These are phyloP conservation scores for Scylla paramamosain DNA, from an alignment of 1,140 invertebrate species.

Conservation along the genomic window DNA sequence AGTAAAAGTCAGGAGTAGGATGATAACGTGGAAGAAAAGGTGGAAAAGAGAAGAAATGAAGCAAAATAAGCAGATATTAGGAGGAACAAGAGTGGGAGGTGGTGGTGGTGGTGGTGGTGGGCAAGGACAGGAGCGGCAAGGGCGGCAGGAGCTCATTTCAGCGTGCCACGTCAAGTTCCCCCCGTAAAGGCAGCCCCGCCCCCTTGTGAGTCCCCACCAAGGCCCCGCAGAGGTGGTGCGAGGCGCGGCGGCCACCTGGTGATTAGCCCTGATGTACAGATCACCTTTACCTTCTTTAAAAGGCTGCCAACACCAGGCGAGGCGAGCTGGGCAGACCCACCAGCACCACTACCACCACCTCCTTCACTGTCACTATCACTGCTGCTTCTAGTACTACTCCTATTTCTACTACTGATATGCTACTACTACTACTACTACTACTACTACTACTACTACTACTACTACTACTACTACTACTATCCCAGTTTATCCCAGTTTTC, in stretches of 20 bases:
- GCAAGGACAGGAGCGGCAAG: too few species aligned
- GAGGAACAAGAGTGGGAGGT: too few species aligned
- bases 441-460: slow-evolving; percentile 13
- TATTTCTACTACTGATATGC: not conserved
- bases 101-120: too few species aligned
- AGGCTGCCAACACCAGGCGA: too few species aligned
- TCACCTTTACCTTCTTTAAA: not conserved
- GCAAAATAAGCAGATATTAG: too few species aligned
- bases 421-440: slow-evolving; percentile 14
- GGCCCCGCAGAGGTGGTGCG: not conserved
- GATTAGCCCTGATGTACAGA: not conserved
- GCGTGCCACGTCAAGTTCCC: too few species aligned
- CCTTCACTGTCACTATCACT: not conserved
- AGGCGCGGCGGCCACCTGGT: not conserved
- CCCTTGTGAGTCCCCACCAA: too few species aligned
- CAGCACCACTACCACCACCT: not conserved
- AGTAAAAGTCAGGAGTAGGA: too few species aligned
- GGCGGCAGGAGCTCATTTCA: too few species aligned
- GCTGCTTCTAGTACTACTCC: slow-evolving; percentile 28
- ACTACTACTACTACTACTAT: slow-evolving; percentile 14
- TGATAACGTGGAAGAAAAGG: too few species aligned
- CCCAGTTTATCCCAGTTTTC: not conserved
- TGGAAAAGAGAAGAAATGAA: too few species aligned
- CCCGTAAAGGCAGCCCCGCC: too few species aligned
- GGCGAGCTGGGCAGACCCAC: not conserved